These are phyloP conservation scores for Equus przewalskii DNA, from an alignment of 2,113 vertebrate genomes.

Conservation along the genomic window DNA sequence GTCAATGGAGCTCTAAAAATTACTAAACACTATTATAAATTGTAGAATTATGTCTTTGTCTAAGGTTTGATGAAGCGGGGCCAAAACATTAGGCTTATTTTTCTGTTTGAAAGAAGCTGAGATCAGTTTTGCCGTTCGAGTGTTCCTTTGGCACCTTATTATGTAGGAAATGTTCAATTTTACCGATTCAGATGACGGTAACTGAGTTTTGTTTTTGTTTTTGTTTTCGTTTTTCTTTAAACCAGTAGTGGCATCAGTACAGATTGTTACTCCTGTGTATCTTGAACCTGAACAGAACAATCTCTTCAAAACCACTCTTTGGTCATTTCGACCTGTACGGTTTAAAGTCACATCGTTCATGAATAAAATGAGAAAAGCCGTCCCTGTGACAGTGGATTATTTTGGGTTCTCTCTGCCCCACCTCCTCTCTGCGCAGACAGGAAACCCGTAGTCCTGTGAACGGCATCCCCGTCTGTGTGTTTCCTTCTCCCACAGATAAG, in stretches of 20 bases:
- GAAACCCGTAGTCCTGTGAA: not conserved
- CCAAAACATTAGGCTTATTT: not conserved
- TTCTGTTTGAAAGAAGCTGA: conserved; percentile 35
- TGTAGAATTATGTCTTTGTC: conserved; percentile 55
- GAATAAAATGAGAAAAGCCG: conserved; percentile 66
- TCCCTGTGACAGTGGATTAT: not conserved
- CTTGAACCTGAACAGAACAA: conserved; percentile 4
- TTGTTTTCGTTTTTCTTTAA: not conserved
- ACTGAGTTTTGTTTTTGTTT: not conserved
- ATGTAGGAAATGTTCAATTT: conserved; percentile 56
- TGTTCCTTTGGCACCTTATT: conserved; percentile 44
- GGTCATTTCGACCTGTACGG: conserved; percentile 61
- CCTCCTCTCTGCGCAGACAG: not conserved
- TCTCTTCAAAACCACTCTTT: conserved; percentile 26
- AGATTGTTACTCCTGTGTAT: conserved; percentile 35
- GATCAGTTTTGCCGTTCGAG: conserved; percentile 49
- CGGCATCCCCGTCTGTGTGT: not conserved
- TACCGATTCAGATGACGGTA: not conserved
- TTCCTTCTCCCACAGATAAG: conserved; percentile 12
- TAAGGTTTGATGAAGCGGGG: conserved; percentile 24
- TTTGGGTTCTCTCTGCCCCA: not conserved
- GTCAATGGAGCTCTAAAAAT: conserved; percentile 67
- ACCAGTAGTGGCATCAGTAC: conserved; percentile 4
- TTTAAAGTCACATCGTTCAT: conserved; percentile 71
- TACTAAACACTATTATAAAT: conserved; percentile 52